Conservation (phyloP, 1,140 invertebrate species). For the Polypedilum vanderplanki region DNA sequence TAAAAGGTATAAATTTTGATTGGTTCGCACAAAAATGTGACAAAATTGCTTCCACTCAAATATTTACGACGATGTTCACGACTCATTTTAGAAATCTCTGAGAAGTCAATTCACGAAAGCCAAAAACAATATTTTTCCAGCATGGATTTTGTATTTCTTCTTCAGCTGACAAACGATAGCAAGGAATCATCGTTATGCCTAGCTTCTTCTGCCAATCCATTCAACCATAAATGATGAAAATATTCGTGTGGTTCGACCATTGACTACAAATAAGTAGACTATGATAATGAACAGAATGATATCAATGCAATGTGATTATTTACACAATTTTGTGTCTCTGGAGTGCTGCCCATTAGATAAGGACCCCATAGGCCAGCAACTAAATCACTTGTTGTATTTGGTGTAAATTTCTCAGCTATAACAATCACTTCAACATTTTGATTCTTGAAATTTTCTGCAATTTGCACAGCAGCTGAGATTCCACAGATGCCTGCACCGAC, state of each 20-base stretch:
- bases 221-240: constrained; percentile 55
- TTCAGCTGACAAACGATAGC: constrained; percentile 46
- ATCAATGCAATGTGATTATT: constrained; percentile 34
- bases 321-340: constrained; percentile 52
- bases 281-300: no score
- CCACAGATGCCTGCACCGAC: constrained; percentile 43
- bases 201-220: constrained; percentile 48
- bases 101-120: constrained; percentile 46
- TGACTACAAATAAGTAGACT: constrained; percentile 43
- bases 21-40: constrained; percentile 56
- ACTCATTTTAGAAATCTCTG: constrained; percentile 48
- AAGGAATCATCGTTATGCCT: constrained; percentile 55
- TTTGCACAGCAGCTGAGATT: constrained; percentile 41
- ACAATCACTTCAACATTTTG: constrained; percentile 51
- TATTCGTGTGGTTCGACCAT: constrained; percentile 60
- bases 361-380: constrained; percentile 70
- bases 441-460: constrained; percentile 34
- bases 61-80: constrained; percentile 45
- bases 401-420: constrained; percentile 57
- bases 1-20: constrained; percentile 51
- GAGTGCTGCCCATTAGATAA: constrained; percentile 53
- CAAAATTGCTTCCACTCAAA: constrained; percentile 53
- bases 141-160: constrained; percentile 35
- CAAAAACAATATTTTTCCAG: constrained; percentile 54
- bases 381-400: constrained; percentile 68